A percentile compares a stretch with the other conserved stretches of the same genome.
Evolutionary conservation across 2,797 vertebrate species (phyloP).

Genomic region (Molossus molossus): DNA sequence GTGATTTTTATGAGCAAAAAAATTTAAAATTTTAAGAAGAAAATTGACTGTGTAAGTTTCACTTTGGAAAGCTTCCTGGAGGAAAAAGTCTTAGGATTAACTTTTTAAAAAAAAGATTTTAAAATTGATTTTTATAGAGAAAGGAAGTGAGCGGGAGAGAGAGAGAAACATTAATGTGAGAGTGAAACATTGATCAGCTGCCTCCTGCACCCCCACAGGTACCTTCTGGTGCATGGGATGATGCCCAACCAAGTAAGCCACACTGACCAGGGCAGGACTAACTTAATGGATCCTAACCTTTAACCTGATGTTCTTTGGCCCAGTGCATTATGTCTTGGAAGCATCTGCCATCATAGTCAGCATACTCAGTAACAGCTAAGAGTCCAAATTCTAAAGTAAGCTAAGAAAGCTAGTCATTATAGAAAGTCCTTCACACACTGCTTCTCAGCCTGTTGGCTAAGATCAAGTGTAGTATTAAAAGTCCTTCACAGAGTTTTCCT

Average conservation of each 20-base stretch:
- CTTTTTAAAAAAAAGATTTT: neutral
- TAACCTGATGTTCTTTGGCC: neutral
- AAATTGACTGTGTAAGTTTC: conserved; percentile 36
- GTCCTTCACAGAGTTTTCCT: neutral
- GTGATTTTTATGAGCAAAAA: conserved; percentile 57
- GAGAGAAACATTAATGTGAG: neutral
- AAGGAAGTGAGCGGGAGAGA: neutral
- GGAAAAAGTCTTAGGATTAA: neutral
- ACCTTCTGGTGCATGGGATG: neutral
- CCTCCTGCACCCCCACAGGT: neutral
- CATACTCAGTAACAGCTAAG: neutral
- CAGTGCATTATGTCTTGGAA: neutral
- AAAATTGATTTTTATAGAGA: neutral
- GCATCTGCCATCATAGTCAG: neutral
- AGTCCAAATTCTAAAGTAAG: conserved; percentile 21
- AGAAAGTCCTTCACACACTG: neutral
- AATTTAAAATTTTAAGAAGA: conserved; percentile 51
- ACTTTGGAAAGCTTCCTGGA: conserved; percentile 5
- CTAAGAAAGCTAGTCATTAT: conserved; percentile 8
- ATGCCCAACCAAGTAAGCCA: neutral
- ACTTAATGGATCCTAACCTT: neutral
- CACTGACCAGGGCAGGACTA: neutral
- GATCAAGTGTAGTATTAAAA: neutral
- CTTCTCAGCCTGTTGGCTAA: neutral
- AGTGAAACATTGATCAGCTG: neutral